Evolutionary conservation across 23 tunicate species (phyloP), one percentile per base, ranked within the genome.

Genomic region (Ciona savignyi): DNA sequence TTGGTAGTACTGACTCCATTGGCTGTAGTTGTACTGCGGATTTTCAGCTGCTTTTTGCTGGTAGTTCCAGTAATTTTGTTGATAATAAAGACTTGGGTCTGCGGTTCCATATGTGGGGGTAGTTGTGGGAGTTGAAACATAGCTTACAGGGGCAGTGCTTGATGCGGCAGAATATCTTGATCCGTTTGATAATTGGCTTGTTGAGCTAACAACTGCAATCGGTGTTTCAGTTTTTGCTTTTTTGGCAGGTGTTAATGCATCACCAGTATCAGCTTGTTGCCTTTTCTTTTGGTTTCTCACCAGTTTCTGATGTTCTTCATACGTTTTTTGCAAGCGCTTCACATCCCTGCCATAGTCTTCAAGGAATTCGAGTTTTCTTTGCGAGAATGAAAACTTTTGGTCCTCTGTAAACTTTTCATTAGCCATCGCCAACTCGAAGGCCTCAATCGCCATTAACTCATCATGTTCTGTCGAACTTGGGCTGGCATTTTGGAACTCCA

Each of bases 241-340:
- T 65, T 90, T 90, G 21, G 90, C 70, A 4, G 82, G 71, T 30
- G 69, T 71, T 29, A 78, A 67, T 0, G 72, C 35, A 33, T 77
- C 89, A 23, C 60, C 71, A 4, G 70, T 60, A 2, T 60, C 77
- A 1, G 35, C 32, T 31, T 72, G 89, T 2, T 63, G 34, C 42
- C 89, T 72, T 42, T 83, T 83, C 63, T 90, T 90, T 27, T 83
- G 89, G 33, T 70, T 79, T 23, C 89, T 62, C 9, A 74, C 66
- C 1, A 90, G 48, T 74, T 90, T 90, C 73, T 90, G 97, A 35
- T 90, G 97, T 49, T 90, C 97, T 35, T 83, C 97, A 74, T 90
- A 83, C 11, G 75, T 80, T 51, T 90, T 90, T 62, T 83, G 89
- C 75, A 84, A 70, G 28, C 83, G 74, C 23, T 83, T 83, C 19